Evolutionary conservation across 2,888 invertebrate genomes (phyloP).

Genomic region (Athalia cordata): DNA sequence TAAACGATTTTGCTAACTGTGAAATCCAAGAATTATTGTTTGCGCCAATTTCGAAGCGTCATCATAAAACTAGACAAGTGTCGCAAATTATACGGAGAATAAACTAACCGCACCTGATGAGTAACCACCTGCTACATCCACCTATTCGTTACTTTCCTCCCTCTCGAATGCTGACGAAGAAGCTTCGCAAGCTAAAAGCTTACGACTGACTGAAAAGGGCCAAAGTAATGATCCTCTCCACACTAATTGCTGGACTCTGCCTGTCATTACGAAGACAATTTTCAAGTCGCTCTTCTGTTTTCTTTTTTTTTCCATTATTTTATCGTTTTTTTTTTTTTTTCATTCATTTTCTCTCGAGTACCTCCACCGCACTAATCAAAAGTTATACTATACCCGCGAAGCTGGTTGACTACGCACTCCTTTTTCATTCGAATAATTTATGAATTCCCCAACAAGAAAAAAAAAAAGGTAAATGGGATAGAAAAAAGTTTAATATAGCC

Average conservation of each 20-base stretch:
- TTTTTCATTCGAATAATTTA: constrained; percentile 1
- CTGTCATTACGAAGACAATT: constrained; percentile 24
- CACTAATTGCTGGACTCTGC: background rate
- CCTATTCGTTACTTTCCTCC: constrained; percentile 28
- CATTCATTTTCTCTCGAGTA: too few relatives aligned
- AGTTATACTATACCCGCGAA: too few relatives aligned
- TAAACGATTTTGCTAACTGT: too few relatives aligned
- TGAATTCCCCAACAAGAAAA: background rate
- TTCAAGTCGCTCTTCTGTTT: too few relatives aligned
- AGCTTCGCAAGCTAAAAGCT: constrained; percentile 18
- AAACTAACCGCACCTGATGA: background rate
- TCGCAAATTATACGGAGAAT: background rate
- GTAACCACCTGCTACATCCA: constrained; percentile 12
- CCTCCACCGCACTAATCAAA: too few relatives aligned
- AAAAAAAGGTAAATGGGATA: background rate
- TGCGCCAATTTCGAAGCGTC: constrained; percentile 4
- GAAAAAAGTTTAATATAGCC: background rate
- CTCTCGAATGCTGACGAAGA: constrained; percentile 31
- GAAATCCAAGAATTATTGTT: background rate
- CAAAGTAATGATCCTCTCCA: constrained; percentile 9
- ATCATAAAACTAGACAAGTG: constrained; percentile 26
- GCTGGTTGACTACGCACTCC: too few relatives aligned
- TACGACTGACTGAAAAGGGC: constrained; percentile 23
- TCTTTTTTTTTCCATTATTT: too few relatives aligned
- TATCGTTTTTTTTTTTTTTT: too few relatives aligned